These are phyloP conservation scores for Trichonephila clavipes DNA, from an alignment of 1,140 invertebrate species.

Conservation along the genomic window DNA sequence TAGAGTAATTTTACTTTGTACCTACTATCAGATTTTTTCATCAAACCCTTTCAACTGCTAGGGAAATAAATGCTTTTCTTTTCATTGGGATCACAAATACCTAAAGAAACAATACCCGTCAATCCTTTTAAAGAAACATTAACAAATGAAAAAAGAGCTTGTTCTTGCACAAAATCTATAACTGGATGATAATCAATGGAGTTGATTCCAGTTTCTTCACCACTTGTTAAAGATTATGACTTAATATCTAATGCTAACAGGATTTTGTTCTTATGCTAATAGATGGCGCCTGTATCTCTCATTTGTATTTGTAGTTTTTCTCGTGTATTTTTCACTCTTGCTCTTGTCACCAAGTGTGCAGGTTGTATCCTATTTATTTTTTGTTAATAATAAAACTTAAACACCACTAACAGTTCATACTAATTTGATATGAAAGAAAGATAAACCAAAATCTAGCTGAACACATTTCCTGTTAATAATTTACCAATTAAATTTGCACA, in stretches of 20 bases:
- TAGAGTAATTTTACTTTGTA: slow-evolving; percentile 5
- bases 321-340: too few species aligned
- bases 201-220: neutral
- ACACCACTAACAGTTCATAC: slow-evolving; percentile 34
- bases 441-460: neutral
- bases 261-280: too few species aligned
- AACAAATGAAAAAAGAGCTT: neutral
- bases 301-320: too few species aligned
- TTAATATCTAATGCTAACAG: too few species aligned
- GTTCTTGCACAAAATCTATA: neutral
- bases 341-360: too few species aligned
- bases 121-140: neutral
- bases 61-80: neutral
- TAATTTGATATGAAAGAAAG: neutral
- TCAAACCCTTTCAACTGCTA: neutral
- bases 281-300: too few species aligned
- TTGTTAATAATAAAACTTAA: too few species aligned
- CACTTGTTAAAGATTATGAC: too few species aligned
- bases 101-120: slow-evolving; percentile 11
- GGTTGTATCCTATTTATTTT: too few species aligned
- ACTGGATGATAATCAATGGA: neutral
- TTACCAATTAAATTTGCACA: neutral
- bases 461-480: neutral
- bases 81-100: neutral
- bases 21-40: slow-evolving; percentile 15